Evolutionary conservation across 2,888 invertebrate species (phyloP).

Genomic region (Oligia latruncula): DNA sequence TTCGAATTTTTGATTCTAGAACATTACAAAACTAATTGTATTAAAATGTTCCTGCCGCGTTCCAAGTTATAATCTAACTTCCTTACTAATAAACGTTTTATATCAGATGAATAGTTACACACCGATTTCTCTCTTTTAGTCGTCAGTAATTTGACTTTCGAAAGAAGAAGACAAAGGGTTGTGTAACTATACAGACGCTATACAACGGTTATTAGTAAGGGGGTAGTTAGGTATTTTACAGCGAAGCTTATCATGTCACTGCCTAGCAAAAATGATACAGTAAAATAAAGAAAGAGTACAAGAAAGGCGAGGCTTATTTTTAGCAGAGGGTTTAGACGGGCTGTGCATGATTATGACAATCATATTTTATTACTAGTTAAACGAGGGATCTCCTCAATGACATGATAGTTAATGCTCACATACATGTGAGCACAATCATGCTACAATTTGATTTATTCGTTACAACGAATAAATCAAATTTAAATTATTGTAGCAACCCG

Average conservation of each 20-base stretch:
- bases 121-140: too few relatives aligned
- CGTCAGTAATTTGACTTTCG: too few relatives aligned
- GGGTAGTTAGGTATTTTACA: neutral
- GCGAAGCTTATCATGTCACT: neutral
- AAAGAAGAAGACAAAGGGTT: too few relatives aligned
- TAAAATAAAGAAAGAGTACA: neutral
- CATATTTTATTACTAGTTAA: neutral
- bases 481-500: neutral
- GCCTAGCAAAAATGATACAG: neutral
- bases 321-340: neutral
- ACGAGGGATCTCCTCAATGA: too few relatives aligned
- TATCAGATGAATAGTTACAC: too few relatives aligned
- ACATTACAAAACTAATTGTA: neutral
- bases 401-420: neutral
- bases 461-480: neutral
- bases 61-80: neutral
- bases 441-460: too few relatives aligned
- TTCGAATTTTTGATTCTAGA: too few relatives aligned
- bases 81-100: too few relatives aligned
- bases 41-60: neutral
- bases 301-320: neutral
- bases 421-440: too few relatives aligned
- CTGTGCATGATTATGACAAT: too few relatives aligned
- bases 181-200: too few relatives aligned
- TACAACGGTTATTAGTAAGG: too few relatives aligned